These are phyloP conservation scores for Scortum barcoo DNA, from an alignment of 2,113 vertebrate species.

Conservation along the genomic window DNA sequence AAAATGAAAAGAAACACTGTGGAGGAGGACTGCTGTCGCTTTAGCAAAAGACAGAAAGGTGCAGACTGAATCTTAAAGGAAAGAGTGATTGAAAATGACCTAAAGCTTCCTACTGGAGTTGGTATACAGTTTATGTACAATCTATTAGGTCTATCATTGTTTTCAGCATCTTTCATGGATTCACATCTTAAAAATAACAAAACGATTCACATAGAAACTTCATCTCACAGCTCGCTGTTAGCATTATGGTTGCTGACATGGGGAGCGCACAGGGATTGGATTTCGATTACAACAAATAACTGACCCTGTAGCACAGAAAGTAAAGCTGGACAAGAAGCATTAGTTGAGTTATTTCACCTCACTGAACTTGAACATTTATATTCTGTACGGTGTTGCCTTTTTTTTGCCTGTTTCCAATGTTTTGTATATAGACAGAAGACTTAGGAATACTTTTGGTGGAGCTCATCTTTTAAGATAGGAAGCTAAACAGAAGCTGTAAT, in stretches of 20 bases:
- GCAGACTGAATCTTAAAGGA: background rate
- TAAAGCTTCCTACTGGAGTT: background rate
- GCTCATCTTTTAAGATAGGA: background rate
- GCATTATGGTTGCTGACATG: background rate
- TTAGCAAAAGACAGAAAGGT: background rate
- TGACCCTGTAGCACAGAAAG: too few species aligned
- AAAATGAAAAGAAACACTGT: background rate
- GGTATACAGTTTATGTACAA: background rate
- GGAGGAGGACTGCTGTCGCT: rapidly evolving
- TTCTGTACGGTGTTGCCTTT: background rate
- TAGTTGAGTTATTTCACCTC: background rate
- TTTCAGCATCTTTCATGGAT: background rate
- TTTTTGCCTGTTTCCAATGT: background rate
- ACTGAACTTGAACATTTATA: background rate
- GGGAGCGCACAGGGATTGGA: too few species aligned
- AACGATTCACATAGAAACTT: background rate
- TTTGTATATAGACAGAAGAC: background rate
- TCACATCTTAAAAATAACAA: background rate
- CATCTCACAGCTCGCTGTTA: background rate
- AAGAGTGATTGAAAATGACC: background rate
- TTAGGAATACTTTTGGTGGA: background rate
- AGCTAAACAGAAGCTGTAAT: background rate
- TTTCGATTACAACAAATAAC: background rate
- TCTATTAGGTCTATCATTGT: background rate
- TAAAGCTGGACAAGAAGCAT: background rate